Conservation (phyloP, 2,888 invertebrate species). For the Heliothis peltigera region DNA sequence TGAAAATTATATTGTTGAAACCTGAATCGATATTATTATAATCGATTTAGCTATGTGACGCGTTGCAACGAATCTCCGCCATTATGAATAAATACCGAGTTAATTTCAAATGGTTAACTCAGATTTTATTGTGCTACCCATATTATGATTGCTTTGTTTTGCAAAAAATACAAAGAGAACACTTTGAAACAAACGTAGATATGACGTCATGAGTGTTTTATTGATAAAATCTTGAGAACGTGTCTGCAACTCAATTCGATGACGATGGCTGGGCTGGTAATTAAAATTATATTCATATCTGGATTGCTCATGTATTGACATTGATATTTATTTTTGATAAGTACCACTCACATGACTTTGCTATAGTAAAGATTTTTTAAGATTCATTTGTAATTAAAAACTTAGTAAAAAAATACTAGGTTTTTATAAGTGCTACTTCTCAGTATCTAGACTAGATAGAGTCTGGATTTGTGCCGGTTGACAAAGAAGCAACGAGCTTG, state of each 20-base stretch:
- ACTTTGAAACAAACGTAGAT: conserved; percentile 10
- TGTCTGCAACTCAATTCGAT: conserved; percentile 48
- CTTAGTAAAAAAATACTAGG: too few species aligned
- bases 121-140: conserved; percentile 22
- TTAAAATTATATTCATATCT: conserved; percentile 30
- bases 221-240: conserved; percentile 48
- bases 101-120: conserved; percentile 18
- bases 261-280: conserved; percentile 31
- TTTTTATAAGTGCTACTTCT: too few species aligned
- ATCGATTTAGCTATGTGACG: conserved; percentile 11
- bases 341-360: conserved; percentile 1
- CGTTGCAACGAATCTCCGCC: conserved; percentile 2
- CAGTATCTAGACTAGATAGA: too few species aligned
- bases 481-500: too few species aligned
- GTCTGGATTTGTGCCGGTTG: too few species aligned
- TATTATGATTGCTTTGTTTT: conserved; percentile 18
- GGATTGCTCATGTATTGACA: conserved; percentile 30
- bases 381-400: too few species aligned
- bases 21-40: conserved; percentile 15
- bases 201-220: conserved; percentile 39
- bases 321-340: conserved; percentile 23
- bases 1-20: conserved; percentile 18
- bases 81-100: conserved; percentile 13
- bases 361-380: not conserved
- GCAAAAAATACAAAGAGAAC: conserved; percentile 1